Evolutionary conservation across 2,888 invertebrate genomes (phyloP).

Genomic region (Campoplex capitator): DNA sequence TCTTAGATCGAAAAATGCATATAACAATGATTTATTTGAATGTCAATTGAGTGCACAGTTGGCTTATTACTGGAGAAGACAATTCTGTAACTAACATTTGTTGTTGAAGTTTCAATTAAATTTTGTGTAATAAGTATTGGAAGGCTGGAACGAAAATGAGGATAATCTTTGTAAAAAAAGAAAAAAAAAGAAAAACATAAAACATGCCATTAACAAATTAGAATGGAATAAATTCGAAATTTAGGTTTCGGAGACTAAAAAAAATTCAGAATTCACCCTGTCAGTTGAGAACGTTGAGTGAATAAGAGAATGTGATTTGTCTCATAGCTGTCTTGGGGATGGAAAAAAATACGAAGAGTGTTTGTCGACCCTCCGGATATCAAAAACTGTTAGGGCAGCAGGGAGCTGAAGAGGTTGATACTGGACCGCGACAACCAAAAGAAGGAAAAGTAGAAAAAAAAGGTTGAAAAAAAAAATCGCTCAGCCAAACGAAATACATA

Average conservation of each 20-base stretch:
- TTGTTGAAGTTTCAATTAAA: background rate
- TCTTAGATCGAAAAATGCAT: background rate
- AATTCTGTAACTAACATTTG: background rate
- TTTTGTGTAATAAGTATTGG: background rate
- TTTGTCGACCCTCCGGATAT: conserved; percentile 81
- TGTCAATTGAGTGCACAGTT: background rate
- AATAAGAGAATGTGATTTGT: conserved; percentile 34
- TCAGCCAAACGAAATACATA: conserved; percentile 85
- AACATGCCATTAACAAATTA: background rate
- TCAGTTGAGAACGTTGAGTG: background rate
- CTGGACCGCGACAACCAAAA: conserved; percentile 29
- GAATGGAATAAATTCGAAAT: background rate
- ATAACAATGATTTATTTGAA: background rate
- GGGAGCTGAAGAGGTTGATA: conserved; percentile 52
- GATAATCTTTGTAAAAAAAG: background rate
- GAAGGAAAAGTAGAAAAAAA: conserved; percentile 52
- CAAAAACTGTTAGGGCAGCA: conserved; percentile 78
- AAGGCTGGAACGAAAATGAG: background rate
- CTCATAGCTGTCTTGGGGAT: background rate
- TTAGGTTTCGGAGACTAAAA: background rate
- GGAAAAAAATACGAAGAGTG: conserved; percentile 29
- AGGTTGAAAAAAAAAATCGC: conserved; percentile 74
- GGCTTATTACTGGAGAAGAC: background rate
- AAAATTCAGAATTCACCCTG: background rate
- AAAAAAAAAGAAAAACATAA: background rate